Percentiles rank a stretch among this genome's conserved stretches.
Conservation (phyloP, 1,140 invertebrate genomes). For the Listronotus oregonensis region DNA sequence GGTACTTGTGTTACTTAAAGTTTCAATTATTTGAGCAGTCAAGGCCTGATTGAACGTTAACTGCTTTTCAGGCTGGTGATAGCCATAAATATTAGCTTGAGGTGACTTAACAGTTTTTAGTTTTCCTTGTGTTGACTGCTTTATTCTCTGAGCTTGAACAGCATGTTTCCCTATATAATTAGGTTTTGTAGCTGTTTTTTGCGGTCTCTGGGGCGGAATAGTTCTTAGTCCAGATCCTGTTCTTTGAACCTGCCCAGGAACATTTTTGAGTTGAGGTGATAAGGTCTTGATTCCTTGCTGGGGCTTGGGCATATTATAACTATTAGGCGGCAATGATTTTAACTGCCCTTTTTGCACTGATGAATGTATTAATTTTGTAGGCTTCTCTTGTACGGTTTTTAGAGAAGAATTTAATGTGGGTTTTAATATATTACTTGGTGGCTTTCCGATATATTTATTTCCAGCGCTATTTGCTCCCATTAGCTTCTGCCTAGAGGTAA, state of each 20-base stretch:
- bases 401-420: slow-evolving; percentile 19
- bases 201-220: slow-evolving; percentile 50
- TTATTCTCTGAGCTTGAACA: slow-evolving; percentile 53
- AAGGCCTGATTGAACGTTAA: slow-evolving; percentile 53
- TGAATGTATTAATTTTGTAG: slow-evolving; percentile 37
- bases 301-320: slow-evolving; percentile 35
- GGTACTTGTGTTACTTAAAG: slow-evolving; percentile 44
- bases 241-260: slow-evolving; percentile 46
- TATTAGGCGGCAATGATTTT: slow-evolving; percentile 46
- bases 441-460: slow-evolving; percentile 42
- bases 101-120: slow-evolving; percentile 27
- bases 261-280: slow-evolving; percentile 44
- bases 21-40: slow-evolving; percentile 55
- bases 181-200: slow-evolving; percentile 47
- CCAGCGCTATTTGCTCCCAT: slow-evolving; percentile 35
- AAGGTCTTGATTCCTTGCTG: slow-evolving; percentile 48
- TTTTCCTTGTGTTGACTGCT: slow-evolving; percentile 30
- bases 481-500: slow-evolving; percentile 37
- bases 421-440: slow-evolving; percentile 36
- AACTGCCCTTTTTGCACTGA: slow-evolving; percentile 48
- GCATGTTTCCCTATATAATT: slow-evolving; percentile 56
- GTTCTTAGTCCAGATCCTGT: slow-evolving; percentile 49
- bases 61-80: slow-evolving; percentile 42
- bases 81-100: slow-evolving; percentile 16
- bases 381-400: slow-evolving; percentile 9